Conservation (phyloP, 1,140 invertebrate genomes). For the Colletes latitarsis region DNA sequence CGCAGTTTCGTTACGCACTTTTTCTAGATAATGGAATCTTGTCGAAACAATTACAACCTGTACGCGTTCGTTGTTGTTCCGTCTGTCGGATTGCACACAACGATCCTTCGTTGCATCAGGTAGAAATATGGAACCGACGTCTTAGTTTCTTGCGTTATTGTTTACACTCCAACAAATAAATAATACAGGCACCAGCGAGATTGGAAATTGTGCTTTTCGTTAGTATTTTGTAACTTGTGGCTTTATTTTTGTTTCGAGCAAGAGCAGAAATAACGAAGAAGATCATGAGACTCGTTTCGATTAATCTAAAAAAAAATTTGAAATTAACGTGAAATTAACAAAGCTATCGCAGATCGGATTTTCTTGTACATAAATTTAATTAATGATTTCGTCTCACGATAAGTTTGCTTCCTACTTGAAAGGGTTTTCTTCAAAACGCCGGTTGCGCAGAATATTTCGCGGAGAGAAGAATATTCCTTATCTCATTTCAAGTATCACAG, state of each 20-base stretch:
- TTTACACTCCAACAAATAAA: not conserved
- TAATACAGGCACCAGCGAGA: not conserved
- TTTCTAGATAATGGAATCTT: slow-evolving; percentile 10
- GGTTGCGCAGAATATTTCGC: slow-evolving; percentile 1
- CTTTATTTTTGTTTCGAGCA: no score
- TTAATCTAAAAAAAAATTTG: not conserved
- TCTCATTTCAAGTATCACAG: not conserved
- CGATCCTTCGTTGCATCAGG: not conserved
- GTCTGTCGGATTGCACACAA: not conserved
- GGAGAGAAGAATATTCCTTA: slow-evolving; percentile 18
- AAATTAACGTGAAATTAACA: not conserved
- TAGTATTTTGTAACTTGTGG: not conserved
- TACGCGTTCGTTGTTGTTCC: not conserved
- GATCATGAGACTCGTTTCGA: not conserved
- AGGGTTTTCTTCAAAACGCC: not conserved
- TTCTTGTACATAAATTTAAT: not conserved
- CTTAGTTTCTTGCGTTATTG: not conserved
- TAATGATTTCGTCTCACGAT: slow-evolving; percentile 1
- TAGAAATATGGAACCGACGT: not conserved
- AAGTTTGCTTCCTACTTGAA: not conserved
- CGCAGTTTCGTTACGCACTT: slow-evolving; percentile 10
- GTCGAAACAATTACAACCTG: slow-evolving; percentile 2
- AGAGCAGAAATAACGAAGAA: not conserved
- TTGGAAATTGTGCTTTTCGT: not conserved
- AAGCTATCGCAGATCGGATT: not conserved